Base-by-base conservation (phyloP, 1,140 invertebrate genomes). In the Papilio polytes region DNA sequence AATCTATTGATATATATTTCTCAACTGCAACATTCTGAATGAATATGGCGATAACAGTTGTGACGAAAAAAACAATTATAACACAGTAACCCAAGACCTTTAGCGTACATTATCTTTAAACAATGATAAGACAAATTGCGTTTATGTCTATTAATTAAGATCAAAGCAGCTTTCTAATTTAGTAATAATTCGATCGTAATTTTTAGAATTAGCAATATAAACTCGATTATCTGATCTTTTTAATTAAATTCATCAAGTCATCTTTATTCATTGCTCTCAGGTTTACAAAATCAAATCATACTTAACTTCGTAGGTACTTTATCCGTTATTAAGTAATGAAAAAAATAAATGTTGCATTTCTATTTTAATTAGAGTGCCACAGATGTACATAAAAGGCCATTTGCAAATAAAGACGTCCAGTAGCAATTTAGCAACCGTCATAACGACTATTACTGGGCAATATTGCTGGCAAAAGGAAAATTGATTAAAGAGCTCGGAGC, bases 401-500 rank as follows among this genome's bases (percentile, higher is more conserved):
- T 70, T 70, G 26, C 26, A 70, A 70, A 70, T 70, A 70, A 70
- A 70, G 63, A 70, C 22, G 63, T 80, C 80, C 66, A 72, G 78
- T 70, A 79, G 77, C 36, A 80, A 83, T 83, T 83, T 84, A 80
- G 81, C 84, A 86, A 77, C 83, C 84, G 83, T 86, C 84, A 83
- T 84, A 85, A 78, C 86, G 81, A 82, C 86, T 80, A 85, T 85
- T 85, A 88, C 81, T 59, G 81, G 76, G 74, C 83, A 84, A 87
- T 86, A 85, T 85, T 83, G 84, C 84, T 78, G 78, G 83, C 87
- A 89, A 89, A 85, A 85, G 82, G 78, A 82, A 86, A 87, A 88
- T 89, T 91, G 88, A 93, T 91, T 91, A 93, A 92, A 91, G 88
- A 90, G 89, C 85, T 85, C 80, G 63, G 80, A 89, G 87, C 84